phyloP scores from a whole-genome alignment of 2,797 vertebrate genomes.

The Leptoclinus maculatus region DNA sequence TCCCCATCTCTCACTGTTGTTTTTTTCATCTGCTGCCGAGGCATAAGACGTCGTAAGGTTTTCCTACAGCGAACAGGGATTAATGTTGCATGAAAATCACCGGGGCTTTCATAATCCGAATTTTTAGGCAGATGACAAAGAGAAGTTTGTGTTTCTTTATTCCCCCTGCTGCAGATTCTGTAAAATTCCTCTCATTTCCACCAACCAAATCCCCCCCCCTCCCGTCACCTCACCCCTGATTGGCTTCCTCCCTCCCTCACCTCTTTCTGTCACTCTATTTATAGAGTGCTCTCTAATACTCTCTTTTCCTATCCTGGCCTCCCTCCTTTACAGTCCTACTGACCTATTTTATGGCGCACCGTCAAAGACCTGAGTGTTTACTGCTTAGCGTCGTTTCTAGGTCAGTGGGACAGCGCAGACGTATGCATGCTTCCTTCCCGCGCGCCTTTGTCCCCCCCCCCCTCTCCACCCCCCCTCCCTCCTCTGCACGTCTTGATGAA shows the following conservation, averaged over 20 bases:
- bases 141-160: constrained; percentile 26
- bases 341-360: constrained; percentile 84
- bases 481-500: constrained; percentile 50
- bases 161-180: constrained; percentile 62
- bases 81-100: constrained; percentile 56
- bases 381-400: constrained; percentile 83
- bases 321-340: constrained; percentile 81
- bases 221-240: constrained; percentile 54
- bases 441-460: constrained; percentile 58
- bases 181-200: constrained; percentile 75
- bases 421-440: constrained; percentile 64
- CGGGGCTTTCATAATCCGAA: constrained; percentile 54
- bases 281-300: constrained; percentile 82
- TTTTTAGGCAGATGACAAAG: constrained; percentile 61
- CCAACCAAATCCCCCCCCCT: constrained; percentile 65
- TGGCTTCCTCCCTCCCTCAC: constrained; percentile 54
- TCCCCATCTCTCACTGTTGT: constrained; percentile 38
- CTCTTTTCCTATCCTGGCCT: constrained; percentile 67
- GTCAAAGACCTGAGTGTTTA: constrained; percentile 83
- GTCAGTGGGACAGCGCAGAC: constrained; percentile 84
- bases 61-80: constrained; percentile 35
- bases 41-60: constrained; percentile 9
- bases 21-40: constrained; percentile 53
- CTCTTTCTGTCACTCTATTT: constrained; percentile 80
- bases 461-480: not conserved